A percentile compares a stretch with the other conserved stretches of the same genome.
These are phyloP conservation scores for Caretta caretta DNA, from an alignment of 2,113 vertebrate genomes.

Conservation along the genomic window DNA sequence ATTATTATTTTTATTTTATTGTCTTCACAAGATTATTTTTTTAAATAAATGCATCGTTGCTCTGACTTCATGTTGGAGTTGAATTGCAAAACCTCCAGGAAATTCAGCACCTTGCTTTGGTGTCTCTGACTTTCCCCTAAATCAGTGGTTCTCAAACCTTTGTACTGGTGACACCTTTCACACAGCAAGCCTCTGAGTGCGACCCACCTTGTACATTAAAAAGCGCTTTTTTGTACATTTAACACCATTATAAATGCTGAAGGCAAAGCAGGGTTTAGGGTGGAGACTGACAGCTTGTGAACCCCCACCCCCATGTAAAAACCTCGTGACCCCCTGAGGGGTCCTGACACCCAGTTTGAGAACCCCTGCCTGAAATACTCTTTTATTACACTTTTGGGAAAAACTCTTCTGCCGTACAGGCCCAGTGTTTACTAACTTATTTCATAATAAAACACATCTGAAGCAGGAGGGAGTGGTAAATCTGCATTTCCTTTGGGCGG, in stretches of 20 bases:
- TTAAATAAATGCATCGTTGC: background rate
- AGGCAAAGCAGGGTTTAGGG: too few relatives aligned
- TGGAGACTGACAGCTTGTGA: too few relatives aligned
- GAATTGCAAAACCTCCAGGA: background rate
- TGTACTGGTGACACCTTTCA: too few relatives aligned
- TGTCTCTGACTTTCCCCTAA: background rate
- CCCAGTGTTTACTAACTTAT: background rate
- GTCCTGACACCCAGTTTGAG: too few relatives aligned
- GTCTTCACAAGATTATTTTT: background rate
- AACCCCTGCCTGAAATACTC: background rate
- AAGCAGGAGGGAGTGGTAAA: accelerated
- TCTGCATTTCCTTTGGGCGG: background rate
- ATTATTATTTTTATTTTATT: background rate
- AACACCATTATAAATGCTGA: too few relatives aligned
- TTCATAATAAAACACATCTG: accelerated
- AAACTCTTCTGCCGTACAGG: background rate
- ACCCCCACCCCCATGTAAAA: too few relatives aligned
- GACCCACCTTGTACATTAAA: too few relatives aligned
- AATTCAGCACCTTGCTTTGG: background rate
- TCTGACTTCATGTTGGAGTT: background rate
- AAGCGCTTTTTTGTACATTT: too few relatives aligned
- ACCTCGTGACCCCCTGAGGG: too few relatives aligned
- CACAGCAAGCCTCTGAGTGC: background rate
- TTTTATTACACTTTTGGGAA: background rate
- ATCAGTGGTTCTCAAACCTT: too few relatives aligned